Conservation (phyloP, 2,113 vertebrate genomes). For the Sialia sialis region DNA sequence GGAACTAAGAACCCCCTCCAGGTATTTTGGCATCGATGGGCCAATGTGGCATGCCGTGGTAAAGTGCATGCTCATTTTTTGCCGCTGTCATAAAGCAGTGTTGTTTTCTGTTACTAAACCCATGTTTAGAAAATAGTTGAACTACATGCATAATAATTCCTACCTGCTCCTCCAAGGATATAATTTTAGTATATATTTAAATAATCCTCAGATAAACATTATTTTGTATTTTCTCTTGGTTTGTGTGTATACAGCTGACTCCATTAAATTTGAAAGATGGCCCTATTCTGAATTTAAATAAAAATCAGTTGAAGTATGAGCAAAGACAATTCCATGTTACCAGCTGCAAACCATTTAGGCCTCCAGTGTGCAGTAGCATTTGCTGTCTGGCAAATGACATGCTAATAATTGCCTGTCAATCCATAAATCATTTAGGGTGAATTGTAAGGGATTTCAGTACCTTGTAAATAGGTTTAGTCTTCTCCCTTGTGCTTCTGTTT, state of each 20-base stretch:
- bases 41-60: not conserved
- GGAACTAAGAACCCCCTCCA: not conserved
- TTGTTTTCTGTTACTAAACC: not conserved
- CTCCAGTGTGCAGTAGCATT: not conserved
- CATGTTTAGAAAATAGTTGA: not conserved
- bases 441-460: not conserved
- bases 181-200: not conserved
- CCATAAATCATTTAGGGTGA: not conserved
- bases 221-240: not conserved
- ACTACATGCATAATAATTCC: not conserved
- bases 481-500: not conserved
- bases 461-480: slow-evolving; percentile 10
- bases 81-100: not conserved
- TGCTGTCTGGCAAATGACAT: not conserved
- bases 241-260: not conserved
- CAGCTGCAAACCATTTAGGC: not conserved
- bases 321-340: not conserved
- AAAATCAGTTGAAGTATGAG: not conserved
- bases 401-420: not conserved
- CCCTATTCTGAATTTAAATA: not conserved
- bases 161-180: not conserved
- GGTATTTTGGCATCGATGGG: not conserved
- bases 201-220: not conserved
- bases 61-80: not conserved
- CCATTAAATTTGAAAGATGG: not conserved